Base-by-base conservation (phyloP, 2,113 vertebrate genomes). In the Campylorhamphus procurvoides region DNA sequence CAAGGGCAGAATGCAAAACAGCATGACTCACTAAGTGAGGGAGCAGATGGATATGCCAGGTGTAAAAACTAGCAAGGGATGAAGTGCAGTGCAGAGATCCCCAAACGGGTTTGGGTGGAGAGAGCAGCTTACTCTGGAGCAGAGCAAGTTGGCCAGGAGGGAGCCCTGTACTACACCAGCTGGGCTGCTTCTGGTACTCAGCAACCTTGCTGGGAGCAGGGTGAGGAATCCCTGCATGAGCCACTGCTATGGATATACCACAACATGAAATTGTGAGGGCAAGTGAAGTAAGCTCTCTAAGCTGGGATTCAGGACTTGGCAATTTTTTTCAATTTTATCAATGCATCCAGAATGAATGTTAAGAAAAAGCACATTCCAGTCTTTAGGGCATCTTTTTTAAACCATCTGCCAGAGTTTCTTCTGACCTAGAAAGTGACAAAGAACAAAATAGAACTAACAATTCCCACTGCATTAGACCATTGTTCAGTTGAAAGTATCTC, bases 381-480 rank as follows among this genome's bases (percentile, higher is more conserved):
- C 85, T 88, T 83, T 33, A 59, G 68, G 75, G 79, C 40, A 78
- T 81, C 9, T 59, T 66, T 80, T 94, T 90, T 69, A 49, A 89
- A 84, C 63, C 9, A n/a, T 76, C 33, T 90, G n/a, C 46, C 63
- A 83, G 59, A 86, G 39, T 89, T 92, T 93, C 35, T 92, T 90
- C 50, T 93, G 90, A 80, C 75, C 86, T 81, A 93, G 68, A 92
- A 88, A 90, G 72, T 25, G 20, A 58, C 83, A 90, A 90, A 84
- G 46, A 85, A 68, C 62, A 66, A 90, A 88, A 83, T 6, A 77
- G 20, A 52, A 10, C 63, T 90, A 94, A 92, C 73, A 92, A 82
- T 74, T 53, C 58, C 81, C 55, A 87, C 66, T 76, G 78, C 67
- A 88, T 71, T 88, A 58, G 42, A 42, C 33, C 5, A 6, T 77